Conservation (phyloP, 2,797 vertebrate genomes). For the Selene dorsalis region DNA sequence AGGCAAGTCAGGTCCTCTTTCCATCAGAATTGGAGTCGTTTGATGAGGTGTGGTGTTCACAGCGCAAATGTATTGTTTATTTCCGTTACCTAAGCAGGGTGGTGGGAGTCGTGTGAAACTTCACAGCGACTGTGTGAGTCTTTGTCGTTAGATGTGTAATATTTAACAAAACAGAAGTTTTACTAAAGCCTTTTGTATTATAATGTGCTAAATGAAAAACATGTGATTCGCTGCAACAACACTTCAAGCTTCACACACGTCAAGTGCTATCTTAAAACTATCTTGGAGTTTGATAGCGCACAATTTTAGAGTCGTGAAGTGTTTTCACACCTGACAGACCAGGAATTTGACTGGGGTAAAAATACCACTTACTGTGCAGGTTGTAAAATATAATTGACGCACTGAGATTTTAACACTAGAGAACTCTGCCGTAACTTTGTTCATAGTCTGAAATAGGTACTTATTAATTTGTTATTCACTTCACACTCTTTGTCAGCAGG, state of each 20-base stretch:
- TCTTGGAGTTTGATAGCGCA: slow-evolving; percentile 10
- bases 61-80: slow-evolving; percentile 29
- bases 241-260: no score
- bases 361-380: slow-evolving; percentile 29
- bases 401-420: neutral
- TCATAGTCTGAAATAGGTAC: neutral
- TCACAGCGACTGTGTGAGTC: slow-evolving; percentile 28
- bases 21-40: neutral
- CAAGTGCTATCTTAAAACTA: neutral
- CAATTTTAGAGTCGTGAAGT: slow-evolving; percentile 27
- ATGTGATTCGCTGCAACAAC: neutral
- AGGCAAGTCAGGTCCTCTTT: neutral
- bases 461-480: slow-evolving; percentile 22
- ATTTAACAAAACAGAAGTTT: slow-evolving; percentile 2
- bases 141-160: neutral
- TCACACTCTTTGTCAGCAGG: neutral
- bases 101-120: slow-evolving; percentile 33
- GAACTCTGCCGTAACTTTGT: slow-evolving; percentile 1
- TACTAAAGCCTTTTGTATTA: slow-evolving; percentile 14
- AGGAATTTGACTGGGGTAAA: slow-evolving; percentile 41
- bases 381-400: slow-evolving; percentile 5
- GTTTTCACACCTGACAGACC: slow-evolving; percentile 24
- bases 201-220: slow-evolving; percentile 51
- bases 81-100: slow-evolving; percentile 3
- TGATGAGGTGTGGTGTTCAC: slow-evolving; percentile 30